Conservation (phyloP, 2,113 vertebrate species). For the Plecturocebus donacophilus region DNA sequence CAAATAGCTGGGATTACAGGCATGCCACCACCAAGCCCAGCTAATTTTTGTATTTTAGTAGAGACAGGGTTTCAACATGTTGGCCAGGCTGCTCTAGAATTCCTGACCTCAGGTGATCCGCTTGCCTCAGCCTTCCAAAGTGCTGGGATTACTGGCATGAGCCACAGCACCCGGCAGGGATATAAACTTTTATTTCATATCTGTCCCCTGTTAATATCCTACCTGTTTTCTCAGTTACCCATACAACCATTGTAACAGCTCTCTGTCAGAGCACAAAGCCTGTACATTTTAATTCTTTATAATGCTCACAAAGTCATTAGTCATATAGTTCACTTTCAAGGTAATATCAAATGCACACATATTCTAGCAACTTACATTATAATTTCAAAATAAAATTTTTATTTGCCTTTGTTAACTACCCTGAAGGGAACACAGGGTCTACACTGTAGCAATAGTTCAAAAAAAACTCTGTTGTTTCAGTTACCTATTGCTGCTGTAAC, state of each 20-base stretch:
- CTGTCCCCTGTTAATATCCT: background rate
- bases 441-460: background rate
- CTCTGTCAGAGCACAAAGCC: background rate
- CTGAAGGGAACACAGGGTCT: background rate
- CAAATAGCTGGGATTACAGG: background rate
- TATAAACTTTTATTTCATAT: background rate
- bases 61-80: too few relatives aligned
- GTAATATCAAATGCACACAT: background rate
- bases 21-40: too few relatives aligned
- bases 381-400: conserved; percentile 6
- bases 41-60: too few relatives aligned
- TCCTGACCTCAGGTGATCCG: background rate
- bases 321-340: background rate
- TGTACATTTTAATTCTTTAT: background rate
- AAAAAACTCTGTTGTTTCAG: background rate
- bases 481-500: background rate
- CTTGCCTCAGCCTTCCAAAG: too few relatives aligned
- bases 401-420: background rate
- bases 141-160: too few relatives aligned
- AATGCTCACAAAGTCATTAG: background rate
- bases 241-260: background rate
- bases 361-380: background rate
- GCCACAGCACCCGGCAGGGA: accelerated
- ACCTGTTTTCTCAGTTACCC: background rate
- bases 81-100: too few relatives aligned